These are phyloP conservation scores for Acromyrmex heyeri DNA, from an alignment of 1,140 invertebrate species.

Conservation along the genomic window DNA sequence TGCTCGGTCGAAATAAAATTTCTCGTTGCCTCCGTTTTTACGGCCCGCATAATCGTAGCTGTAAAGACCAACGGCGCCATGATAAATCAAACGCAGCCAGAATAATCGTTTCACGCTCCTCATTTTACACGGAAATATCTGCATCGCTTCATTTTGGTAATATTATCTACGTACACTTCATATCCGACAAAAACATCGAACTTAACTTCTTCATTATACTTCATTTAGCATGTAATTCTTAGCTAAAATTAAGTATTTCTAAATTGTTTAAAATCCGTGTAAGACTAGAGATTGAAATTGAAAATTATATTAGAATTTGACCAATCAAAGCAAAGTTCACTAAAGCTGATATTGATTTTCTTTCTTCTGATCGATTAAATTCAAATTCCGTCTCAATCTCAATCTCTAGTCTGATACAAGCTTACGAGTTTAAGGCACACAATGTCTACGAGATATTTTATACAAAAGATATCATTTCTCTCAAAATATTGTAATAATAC, in stretches of 20 bases:
- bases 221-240: background rate
- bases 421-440: too few species aligned
- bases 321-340: too few species aligned
- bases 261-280: background rate
- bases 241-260: background rate
- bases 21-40: constrained; percentile 61
- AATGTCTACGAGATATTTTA: background rate
- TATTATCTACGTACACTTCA: constrained; percentile 12
- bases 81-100: constrained; percentile 52
- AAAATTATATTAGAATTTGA: too few species aligned
- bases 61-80: constrained; percentile 64
- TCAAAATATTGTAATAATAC: background rate
- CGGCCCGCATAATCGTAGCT: constrained; percentile 24
- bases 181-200: background rate
- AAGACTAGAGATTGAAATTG: too few species aligned
- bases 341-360: too few species aligned
- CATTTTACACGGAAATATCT: constrained; percentile 39
- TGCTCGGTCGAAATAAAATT: constrained; percentile 63
- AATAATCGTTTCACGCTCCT: constrained; percentile 52
- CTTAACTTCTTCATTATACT: background rate
- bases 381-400: too few species aligned
- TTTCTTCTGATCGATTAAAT: too few species aligned
- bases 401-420: too few species aligned
- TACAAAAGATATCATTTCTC: background rate
- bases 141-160: background rate